Conservation (phyloP, 2,113 vertebrate genomes). For the Piaya cayana region DNA sequence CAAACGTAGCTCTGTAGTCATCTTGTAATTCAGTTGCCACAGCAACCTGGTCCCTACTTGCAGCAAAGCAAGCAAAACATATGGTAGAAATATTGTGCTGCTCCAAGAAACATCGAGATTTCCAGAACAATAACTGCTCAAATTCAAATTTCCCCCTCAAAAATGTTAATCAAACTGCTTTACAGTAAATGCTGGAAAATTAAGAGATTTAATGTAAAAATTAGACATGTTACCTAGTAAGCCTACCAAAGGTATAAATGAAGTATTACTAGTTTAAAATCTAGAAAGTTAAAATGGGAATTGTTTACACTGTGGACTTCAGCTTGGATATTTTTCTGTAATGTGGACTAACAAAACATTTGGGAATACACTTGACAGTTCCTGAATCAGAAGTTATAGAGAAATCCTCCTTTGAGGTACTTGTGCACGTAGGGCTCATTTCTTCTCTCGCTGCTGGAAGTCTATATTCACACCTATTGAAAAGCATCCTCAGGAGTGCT, state of each 20-base stretch:
- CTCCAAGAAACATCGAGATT: slow-evolving; percentile 30
- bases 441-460: neutral
- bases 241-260: neutral
- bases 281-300: neutral
- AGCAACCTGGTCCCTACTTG: slow-evolving; percentile 41
- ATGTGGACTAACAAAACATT: neutral
- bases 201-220: neutral
- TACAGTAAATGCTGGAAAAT: neutral
- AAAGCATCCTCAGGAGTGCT: neutral
- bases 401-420: neutral
- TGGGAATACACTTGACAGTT: neutral
- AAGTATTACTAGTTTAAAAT: neutral
- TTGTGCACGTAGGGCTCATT: neutral
- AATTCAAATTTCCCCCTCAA: neutral
- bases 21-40: slow-evolving; percentile 38
- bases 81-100: slow-evolving; percentile 9
- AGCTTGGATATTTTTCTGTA: neutral
- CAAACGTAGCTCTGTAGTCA: slow-evolving; percentile 7
- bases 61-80: slow-evolving; percentile 50
- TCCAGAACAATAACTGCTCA: slow-evolving; percentile 4
- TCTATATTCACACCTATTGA: neutral
- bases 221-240: neutral
- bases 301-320: neutral
- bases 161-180: neutral
- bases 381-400: neutral